Evolutionary conservation across 2,797 vertebrate genomes (phyloP).

Genomic region (Dermochelys coriacea): DNA sequence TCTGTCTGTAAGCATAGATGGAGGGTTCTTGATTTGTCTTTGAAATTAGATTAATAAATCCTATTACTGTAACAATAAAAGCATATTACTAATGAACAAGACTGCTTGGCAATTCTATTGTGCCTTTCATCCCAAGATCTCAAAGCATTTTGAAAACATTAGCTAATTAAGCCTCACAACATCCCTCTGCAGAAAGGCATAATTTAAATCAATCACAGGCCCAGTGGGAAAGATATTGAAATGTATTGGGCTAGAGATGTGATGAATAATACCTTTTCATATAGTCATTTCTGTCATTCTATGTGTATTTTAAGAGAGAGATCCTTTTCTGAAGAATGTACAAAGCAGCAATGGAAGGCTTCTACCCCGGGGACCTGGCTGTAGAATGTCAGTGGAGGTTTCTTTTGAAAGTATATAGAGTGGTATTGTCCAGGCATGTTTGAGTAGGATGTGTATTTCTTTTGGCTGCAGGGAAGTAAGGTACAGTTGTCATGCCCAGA

Average conservation of each 20-base stretch:
- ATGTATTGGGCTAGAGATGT: background rate
- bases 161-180: background rate
- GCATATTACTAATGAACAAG: background rate
- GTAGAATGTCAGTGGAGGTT: slow-evolving; percentile 43
- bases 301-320: background rate
- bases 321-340: slow-evolving; percentile 6
- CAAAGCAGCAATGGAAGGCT: slow-evolving; percentile 3
- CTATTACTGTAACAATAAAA: background rate
- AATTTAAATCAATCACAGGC: background rate
- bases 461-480: slow-evolving; percentile 81
- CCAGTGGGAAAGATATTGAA: background rate
- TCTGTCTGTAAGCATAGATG: background rate
- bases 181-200: background rate
- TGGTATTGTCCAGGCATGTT: slow-evolving; percentile 65
- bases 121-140: background rate
- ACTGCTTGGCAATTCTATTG: background rate
- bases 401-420: slow-evolving; percentile 73
- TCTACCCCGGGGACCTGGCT: slow-evolving; percentile 61
- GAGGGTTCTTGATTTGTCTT: background rate
- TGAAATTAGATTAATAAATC: background rate
- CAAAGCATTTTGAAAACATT: background rate
- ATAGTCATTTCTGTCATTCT: background rate
- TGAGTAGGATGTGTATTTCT: slow-evolving; percentile 80
- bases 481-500: slow-evolving; percentile 83
- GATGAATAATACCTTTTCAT: slow-evolving; percentile 8